Conservation (phyloP, 2,113 vertebrate species). For the Cochlearius cochlearius region DNA sequence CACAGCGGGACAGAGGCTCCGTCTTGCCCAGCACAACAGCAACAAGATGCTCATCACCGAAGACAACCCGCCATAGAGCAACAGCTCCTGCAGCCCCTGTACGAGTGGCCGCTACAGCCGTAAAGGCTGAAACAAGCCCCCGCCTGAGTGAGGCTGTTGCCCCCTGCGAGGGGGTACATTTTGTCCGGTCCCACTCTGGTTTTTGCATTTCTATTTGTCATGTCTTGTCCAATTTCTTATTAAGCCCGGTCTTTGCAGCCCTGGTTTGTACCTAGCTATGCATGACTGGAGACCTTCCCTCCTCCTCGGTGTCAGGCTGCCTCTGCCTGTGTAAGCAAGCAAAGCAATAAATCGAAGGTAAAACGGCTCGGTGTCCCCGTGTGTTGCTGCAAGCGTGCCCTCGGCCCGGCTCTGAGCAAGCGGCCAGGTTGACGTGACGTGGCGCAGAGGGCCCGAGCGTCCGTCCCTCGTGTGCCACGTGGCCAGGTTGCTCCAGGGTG, state of each 20-base stretch:
- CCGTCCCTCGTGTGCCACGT: fast-evolving
- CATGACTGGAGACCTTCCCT: neutral
- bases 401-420: neutral
- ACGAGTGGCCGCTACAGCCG: neutral
- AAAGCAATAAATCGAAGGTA: neutral
- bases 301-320: neutral
- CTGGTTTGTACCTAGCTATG: neutral
- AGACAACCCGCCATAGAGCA: neutral
- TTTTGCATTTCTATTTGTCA: neutral
- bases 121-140: neutral
- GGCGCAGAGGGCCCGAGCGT: neutral
- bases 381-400: neutral
- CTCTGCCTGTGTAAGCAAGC: neutral
- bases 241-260: neutral
- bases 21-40: neutral
- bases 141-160: neutral
- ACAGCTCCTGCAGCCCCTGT: neutral
- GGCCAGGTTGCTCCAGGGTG: neutral
- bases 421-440: neutral
- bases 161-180: neutral
- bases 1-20: neutral
- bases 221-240: neutral
- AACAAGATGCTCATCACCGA: fast-evolving
- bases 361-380: fast-evolving
- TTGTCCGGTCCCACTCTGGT: neutral